Evolutionary conservation across 2,797 vertebrate genomes (phyloP), one percentile per base, ranked within the genome.

Genomic region (Amniataba percoides): DNA sequence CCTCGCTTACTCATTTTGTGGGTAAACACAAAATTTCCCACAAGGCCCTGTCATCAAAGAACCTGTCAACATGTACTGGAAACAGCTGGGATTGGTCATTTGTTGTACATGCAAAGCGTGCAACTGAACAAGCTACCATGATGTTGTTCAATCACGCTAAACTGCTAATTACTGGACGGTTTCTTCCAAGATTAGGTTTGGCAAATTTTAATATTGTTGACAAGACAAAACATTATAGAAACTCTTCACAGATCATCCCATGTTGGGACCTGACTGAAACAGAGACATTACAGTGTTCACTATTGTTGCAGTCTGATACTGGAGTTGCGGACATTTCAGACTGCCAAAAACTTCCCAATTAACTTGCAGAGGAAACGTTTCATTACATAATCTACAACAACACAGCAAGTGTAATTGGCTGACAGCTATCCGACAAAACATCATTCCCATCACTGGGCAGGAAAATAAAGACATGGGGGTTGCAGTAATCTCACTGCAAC

Each of bases 21-120:
- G 34, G 40, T 34, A 61, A 74, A 77, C 62, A 60, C 36, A 59
- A 80, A 87, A 65, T 72, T 80, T 42, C 59, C 73, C 83, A 60
- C 18, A 64, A 79, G 62, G 68, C n/a, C 13, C 21, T 2, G 49
- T 42, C 53, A 49, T 76, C 59, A 70, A 66, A 81, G 67, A 53
- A 49, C 25, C 19, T 52, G 77, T 67, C 66, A 57, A 39, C 67
- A 51, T 60, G 73, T 57, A 34, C 25, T 78, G 71, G 42, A 78
- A 84, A 80, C 72, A 71, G 68, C 52, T 73, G 63, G 67, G 15
- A 64, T 63, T 3, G 15, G 23, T 74, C 66, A 62, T 64, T 39
- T 16, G 8, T 27, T 71, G 23, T 2, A 59, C 73, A 87, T 27
- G n/a, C 13, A 77, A 64, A 43, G 39, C 8, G 1, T 64, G 57